These are phyloP conservation scores for Steinernema hermaphroditum DNA, from an alignment of 2,888 invertebrate genomes.

Conservation along the genomic window DNA sequence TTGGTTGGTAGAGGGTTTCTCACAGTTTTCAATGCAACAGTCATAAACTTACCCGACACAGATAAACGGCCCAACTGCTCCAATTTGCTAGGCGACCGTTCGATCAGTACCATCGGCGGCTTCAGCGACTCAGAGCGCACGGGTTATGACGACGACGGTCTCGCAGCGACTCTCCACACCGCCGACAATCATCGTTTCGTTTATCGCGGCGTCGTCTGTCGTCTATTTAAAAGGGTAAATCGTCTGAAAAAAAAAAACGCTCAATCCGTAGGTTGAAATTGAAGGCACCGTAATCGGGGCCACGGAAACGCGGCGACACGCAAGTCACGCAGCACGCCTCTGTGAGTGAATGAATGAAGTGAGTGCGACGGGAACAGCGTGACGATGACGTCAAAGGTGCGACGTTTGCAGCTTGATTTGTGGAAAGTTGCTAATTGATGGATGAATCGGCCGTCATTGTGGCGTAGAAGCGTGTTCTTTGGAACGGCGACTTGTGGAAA, in stretches of 20 bases:
- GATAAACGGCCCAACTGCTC: conserved; percentile 29
- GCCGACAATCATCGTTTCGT: conserved; percentile 1
- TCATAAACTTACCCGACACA: conserved; percentile 8
- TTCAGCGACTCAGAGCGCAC: conserved; percentile 8
- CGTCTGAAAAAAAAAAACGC: background rate
- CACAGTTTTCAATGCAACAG: no score
- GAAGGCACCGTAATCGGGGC: conserved; percentile 2
- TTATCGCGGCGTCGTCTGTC: background rate
- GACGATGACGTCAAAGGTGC: background rate
- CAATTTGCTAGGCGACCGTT: conserved; percentile 29
- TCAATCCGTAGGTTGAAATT: background rate
- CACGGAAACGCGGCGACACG: background rate
- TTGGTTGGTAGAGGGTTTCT: no score
- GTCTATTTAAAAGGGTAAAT: background rate
- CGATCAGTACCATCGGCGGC: conserved; percentile 27
- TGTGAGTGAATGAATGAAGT: conserved; percentile 15
- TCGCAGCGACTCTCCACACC: conserved; percentile 26
- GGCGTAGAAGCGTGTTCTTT: no score
- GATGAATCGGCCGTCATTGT: no score
- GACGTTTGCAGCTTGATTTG: no score
- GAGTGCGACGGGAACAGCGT: background rate
- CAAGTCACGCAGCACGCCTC: background rate
- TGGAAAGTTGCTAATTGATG: no score
- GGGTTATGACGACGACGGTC: background rate
- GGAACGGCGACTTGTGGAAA: no score